A percentile compares a stretch with the other conserved stretches of the same genome.
phyloP scores from a whole-genome alignment of 2,888 invertebrate species.

The Lomographa bimaculata region DNA sequence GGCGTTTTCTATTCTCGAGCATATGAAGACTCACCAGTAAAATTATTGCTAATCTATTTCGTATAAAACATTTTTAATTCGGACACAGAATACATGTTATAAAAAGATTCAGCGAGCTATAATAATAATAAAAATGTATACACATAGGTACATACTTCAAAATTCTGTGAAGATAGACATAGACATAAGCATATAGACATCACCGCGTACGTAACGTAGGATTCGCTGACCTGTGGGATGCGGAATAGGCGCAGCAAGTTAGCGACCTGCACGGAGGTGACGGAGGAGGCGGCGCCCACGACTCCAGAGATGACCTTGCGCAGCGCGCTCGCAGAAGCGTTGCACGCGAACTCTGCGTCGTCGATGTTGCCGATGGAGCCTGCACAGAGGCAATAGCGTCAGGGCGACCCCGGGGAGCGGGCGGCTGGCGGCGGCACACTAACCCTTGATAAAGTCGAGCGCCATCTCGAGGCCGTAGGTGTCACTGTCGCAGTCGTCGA shows the following conservation, averaged over 20 bases:
- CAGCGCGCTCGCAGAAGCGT: conserved; percentile 89
- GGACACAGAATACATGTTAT: too few species aligned
- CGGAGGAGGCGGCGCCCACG: conserved; percentile 87
- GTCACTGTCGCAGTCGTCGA: conserved; percentile 96
- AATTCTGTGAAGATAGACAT: too few species aligned
- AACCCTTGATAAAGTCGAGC: conserved; percentile 96
- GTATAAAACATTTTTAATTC: too few species aligned
- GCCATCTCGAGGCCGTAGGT: conserved; percentile 96
- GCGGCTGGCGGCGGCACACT: neutral
- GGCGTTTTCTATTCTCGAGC: too few species aligned
- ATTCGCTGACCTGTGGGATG: conserved; percentile 94
- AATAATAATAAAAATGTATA: too few species aligned
- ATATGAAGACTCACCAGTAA: too few species aligned
- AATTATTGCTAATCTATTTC: too few species aligned
- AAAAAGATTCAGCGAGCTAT: too few species aligned
- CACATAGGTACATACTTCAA: too few species aligned
- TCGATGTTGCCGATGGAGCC: conserved; percentile 97
- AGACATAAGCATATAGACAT: too few species aligned
- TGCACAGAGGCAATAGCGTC: conserved; percentile 55
- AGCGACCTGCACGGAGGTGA: conserved; percentile 98
- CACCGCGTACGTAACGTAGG: too few species aligned
- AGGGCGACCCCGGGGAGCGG: neutral
- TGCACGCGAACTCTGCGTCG: conserved; percentile 93
- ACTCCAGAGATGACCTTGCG: conserved; percentile 81
- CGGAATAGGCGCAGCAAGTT: conserved; percentile 92